Percentiles rank a stretch among this genome's conserved stretches.
Evolutionary conservation across 2,888 invertebrate genomes (phyloP).

Genomic region (Eupithecia exiguata): DNA sequence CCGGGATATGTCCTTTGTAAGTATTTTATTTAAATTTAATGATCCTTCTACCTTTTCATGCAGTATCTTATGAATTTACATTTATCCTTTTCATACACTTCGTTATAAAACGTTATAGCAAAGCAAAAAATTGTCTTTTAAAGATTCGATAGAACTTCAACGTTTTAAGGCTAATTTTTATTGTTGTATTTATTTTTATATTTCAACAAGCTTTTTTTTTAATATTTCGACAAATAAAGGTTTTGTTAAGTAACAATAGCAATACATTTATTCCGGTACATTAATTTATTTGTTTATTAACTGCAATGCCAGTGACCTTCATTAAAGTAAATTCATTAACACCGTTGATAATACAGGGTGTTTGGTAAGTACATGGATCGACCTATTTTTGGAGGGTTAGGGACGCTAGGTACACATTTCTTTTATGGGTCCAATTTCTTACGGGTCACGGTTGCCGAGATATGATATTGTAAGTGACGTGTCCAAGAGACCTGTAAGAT

Average conservation of each 20-base stretch:
- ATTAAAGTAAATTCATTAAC: conserved; percentile 3
- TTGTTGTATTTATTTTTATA: neutral
- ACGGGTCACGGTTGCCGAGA: neutral
- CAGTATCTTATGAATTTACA: neutral
- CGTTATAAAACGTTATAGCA: neutral
- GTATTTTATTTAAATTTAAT: neutral
- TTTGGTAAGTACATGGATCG: neutral
- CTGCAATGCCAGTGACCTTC: conserved; percentile 4
- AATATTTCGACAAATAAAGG: neutral
- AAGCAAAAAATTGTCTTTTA: neutral
- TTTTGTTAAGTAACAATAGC: neutral
- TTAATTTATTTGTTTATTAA: neutral
- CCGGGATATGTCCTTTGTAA: conserved; percentile 28
- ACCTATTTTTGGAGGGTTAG: neutral
- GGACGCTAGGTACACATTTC: neutral
- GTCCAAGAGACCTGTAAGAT: too few species aligned
- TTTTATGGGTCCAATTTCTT: neutral
- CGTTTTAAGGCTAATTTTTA: neutral
- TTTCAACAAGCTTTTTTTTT: neutral
- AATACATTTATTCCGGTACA: neutral
- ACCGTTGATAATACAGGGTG: conserved; percentile 5
- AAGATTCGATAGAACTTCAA: neutral
- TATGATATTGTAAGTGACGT: neutral
- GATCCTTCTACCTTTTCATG: neutral
- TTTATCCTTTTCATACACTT: neutral